Conservation (phyloP, 2,797 vertebrate species). For the Tapera naevia region DNA sequence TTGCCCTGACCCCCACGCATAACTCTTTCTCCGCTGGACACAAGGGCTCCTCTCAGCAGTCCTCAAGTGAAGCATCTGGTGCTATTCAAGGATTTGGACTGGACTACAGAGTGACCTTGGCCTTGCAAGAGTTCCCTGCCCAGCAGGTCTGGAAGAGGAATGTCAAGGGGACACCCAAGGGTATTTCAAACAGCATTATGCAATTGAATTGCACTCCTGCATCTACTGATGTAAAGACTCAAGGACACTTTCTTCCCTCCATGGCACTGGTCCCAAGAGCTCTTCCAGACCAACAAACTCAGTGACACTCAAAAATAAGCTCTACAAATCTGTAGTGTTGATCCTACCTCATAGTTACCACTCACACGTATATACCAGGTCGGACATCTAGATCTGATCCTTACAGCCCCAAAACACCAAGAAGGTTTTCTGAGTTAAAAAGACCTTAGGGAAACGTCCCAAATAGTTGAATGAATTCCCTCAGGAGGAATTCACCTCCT, state of each 20-base stretch:
- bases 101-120: neutral
- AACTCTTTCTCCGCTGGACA: neutral
- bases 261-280: neutral
- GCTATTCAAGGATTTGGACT: neutral
- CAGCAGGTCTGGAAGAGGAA: neutral
- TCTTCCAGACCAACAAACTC: neutral
- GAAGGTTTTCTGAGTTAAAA: neutral
- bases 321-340: neutral
- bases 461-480: neutral
- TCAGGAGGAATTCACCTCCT: neutral
- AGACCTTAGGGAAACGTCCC: neutral
- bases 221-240: neutral
- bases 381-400: neutral
- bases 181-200: neutral
- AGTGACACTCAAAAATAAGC: neutral
- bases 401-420: neutral
- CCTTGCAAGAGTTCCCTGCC: fast-evolving
- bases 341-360: neutral
- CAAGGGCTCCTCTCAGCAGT: neutral
- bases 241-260: neutral
- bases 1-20: neutral
- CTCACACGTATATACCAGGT: too few species aligned
- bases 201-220: neutral
- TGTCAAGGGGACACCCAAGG: neutral
- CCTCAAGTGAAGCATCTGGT: neutral